Percentiles rank a stretch among this genome's conserved stretches.
phyloP scores from a whole-genome alignment of 1,140 invertebrate species.

The Druon quercuslanigerum region DNA sequence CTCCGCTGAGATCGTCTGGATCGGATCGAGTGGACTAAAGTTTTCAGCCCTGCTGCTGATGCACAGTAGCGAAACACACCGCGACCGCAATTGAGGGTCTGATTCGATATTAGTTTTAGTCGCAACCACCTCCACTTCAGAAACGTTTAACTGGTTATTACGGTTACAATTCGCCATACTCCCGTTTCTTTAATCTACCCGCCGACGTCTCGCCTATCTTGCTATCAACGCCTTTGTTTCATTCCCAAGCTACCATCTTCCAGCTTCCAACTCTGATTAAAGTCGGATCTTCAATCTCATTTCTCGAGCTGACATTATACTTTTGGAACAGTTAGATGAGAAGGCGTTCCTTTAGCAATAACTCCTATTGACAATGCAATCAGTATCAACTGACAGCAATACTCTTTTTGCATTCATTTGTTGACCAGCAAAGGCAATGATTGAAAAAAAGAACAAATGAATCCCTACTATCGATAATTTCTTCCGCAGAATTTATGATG shows the following conservation, averaged over 20 bases:
- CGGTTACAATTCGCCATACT: slow-evolving; percentile 60
- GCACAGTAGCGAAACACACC: slow-evolving; percentile 43
- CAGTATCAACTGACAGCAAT: background rate
- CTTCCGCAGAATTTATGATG: background rate
- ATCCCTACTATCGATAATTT: no score
- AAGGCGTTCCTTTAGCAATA: background rate
- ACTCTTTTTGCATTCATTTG: background rate
- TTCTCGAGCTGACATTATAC: slow-evolving; percentile 12
- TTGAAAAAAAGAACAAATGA: slow-evolving; percentile 28
- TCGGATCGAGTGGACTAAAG: slow-evolving; percentile 56
- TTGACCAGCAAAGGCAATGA: background rate
- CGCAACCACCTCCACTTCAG: slow-evolving; percentile 56
- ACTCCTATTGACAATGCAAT: background rate
- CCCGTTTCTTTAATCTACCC: slow-evolving; percentile 63
- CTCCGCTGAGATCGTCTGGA: slow-evolving; percentile 50
- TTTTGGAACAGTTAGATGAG: slow-evolving; percentile 24
- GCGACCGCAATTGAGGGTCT: slow-evolving; percentile 69
- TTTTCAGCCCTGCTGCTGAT: slow-evolving; percentile 41
- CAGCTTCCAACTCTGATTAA: slow-evolving; percentile 9
- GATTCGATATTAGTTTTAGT: slow-evolving; percentile 72
- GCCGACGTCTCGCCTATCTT: slow-evolving; percentile 47
- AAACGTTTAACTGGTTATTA: slow-evolving; percentile 71
- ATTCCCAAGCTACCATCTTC: background rate
- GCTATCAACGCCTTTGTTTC: slow-evolving; percentile 32
- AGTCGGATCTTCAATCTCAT: slow-evolving; percentile 23